Percentiles rank a stretch among this genome's conserved stretches.
Conservation (phyloP, 2,797 vertebrate species). For the Denticeps clupeoides region DNA sequence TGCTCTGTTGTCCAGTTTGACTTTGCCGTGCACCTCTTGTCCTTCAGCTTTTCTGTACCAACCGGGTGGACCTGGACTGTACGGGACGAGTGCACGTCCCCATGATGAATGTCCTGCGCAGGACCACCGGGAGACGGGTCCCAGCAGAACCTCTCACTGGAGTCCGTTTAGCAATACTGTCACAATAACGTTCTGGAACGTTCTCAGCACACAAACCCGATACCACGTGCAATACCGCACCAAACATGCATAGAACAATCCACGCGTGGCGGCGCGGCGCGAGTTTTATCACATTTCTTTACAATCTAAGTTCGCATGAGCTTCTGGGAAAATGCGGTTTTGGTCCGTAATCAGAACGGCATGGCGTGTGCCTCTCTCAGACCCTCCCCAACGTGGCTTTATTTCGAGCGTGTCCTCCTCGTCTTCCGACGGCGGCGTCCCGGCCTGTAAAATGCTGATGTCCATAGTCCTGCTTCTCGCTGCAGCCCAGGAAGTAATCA, state of each 20-base stretch:
- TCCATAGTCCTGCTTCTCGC: no score
- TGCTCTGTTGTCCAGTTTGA: slow-evolving; percentile 26
- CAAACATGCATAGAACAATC: no score
- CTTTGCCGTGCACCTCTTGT: slow-evolving; percentile 27
- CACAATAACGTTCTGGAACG: neutral
- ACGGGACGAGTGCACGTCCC: no score
- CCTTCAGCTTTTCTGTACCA: slow-evolving; percentile 22
- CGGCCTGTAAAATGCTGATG: no score
- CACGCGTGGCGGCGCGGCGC: no score
- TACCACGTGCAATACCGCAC: no score
- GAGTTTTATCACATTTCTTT: no score
- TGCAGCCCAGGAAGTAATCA: no score
- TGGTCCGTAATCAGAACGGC: slow-evolving; percentile 23
- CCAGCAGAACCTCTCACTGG: neutral
- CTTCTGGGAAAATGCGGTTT: slow-evolving; percentile 1
- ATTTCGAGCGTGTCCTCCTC: no score
- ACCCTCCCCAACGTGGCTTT: slow-evolving; percentile 23
- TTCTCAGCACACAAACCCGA: neutral
- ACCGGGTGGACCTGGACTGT: no score
- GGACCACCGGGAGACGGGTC: neutral
- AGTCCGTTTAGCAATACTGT: neutral
- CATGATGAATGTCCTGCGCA: slow-evolving; percentile 32
- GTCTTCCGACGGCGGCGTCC: no score
- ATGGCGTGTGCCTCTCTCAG: slow-evolving; percentile 29
- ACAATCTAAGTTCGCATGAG: no score